phyloP scores from a whole-genome alignment of 2,113 vertebrate genomes.

The Genyomyrus donnyi region DNA sequence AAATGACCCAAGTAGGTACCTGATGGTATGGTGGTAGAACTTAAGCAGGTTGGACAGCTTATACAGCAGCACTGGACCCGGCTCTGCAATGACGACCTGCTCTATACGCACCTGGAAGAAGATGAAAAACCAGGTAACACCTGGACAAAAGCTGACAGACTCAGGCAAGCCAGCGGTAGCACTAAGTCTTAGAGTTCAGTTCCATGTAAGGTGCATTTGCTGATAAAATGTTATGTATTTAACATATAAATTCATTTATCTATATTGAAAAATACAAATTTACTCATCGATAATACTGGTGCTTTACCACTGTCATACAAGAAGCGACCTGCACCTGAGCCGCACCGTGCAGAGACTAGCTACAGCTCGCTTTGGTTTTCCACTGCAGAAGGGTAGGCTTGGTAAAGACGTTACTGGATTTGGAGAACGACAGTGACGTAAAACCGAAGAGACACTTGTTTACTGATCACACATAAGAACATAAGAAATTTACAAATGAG shows the following conservation, averaged over 20 bases:
- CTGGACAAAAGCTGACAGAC: neutral
- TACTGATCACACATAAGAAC: neutral
- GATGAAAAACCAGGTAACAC: neutral
- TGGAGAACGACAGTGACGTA: neutral
- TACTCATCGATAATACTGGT: neutral
- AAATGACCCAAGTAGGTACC: slow-evolving; percentile 55
- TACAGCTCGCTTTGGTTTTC: neutral
- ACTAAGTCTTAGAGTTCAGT: neutral
- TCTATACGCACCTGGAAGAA: slow-evolving; percentile 85
- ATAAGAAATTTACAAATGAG: too few relatives aligned
- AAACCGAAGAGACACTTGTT: neutral
- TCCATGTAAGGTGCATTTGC: neutral
- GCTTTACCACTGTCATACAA: neutral
- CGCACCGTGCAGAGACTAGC: neutral
- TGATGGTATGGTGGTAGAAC: slow-evolving; percentile 96
- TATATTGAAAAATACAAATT: neutral
- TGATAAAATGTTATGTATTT: neutral
- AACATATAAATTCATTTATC: neutral
- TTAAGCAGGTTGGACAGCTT: slow-evolving; percentile 97
- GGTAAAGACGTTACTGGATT: neutral
- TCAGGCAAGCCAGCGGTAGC: neutral
- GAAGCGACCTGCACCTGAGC: neutral
- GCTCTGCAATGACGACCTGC: slow-evolving; percentile 92
- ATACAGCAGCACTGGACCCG: slow-evolving; percentile 89
- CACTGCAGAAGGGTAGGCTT: neutral